These are phyloP conservation scores for Sycobia sp. DNA, from an alignment of 1,140 invertebrate genomes.

Conservation along the genomic window DNA sequence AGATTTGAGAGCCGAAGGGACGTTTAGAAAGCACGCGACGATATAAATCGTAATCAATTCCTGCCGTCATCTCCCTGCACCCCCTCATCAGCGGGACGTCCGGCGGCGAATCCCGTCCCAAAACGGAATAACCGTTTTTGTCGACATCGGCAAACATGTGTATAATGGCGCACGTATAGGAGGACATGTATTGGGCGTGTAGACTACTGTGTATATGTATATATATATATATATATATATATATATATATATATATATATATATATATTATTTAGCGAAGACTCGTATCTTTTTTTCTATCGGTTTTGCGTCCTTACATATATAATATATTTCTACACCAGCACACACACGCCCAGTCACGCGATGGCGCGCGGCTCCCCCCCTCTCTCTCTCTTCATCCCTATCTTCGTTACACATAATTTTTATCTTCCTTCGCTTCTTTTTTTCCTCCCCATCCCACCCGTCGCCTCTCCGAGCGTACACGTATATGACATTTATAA, in stretches of 20 bases:
- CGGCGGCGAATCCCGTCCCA: too few relatives aligned
- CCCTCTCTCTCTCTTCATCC: slow-evolving; percentile 6
- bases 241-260: too few relatives aligned
- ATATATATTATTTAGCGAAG: too few relatives aligned
- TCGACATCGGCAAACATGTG: too few relatives aligned
- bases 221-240: neutral
- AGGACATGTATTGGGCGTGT: too few relatives aligned
- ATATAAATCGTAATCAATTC: slow-evolving; percentile 15
- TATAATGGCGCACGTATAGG: too few relatives aligned
- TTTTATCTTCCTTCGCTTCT: neutral
- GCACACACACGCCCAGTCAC: too few relatives aligned
- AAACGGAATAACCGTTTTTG: slow-evolving; percentile 6
- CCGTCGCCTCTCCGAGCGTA: neutral
- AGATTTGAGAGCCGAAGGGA: neutral
- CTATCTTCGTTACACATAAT: neutral
- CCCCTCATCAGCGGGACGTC: too few relatives aligned
- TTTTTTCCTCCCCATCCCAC: neutral
- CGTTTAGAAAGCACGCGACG: neutral
- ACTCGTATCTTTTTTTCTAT: slow-evolving; percentile 2
- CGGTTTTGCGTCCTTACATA: slow-evolving; percentile 17
- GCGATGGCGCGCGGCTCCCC: neutral
- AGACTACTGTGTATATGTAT: neutral
- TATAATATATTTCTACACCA: too few relatives aligned
- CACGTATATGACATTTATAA: too few relatives aligned
- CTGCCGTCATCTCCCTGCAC: too few relatives aligned